phyloP scores from a whole-genome alignment of 2,113 vertebrate species.

The Dromiciops gliroides region DNA sequence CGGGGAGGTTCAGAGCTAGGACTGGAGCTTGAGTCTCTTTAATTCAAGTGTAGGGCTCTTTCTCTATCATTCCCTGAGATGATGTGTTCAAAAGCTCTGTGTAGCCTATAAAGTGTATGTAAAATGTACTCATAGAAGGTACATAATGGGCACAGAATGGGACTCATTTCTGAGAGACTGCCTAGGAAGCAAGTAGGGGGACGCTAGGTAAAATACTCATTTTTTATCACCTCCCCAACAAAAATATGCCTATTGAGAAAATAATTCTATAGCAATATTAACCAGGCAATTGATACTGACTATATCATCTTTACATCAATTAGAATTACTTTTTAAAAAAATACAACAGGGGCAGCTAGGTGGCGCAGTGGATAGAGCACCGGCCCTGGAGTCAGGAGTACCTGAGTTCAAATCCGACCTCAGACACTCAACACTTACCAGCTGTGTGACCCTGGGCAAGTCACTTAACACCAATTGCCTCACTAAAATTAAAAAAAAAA shows the following conservation, averaged over 20 bases:
- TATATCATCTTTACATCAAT: background rate
- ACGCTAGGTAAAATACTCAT: background rate
- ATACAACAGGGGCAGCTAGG: too few relatives aligned
- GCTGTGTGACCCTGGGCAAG: too few relatives aligned
- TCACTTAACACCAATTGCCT: too few relatives aligned
- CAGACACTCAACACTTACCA: too few relatives aligned
- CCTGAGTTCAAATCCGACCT: too few relatives aligned
- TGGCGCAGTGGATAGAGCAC: too few relatives aligned
- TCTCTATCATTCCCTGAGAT: background rate
- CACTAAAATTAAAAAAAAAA: too few relatives aligned
- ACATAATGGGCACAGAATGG: background rate
- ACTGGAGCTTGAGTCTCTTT: too few relatives aligned
- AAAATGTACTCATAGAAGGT: background rate
- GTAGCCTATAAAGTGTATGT: background rate
- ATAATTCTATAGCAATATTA: background rate
- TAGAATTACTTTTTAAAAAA: background rate
- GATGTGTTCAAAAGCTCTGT: background rate
- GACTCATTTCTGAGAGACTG: background rate
- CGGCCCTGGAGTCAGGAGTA: too few relatives aligned
- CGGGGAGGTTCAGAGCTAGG: too few relatives aligned
- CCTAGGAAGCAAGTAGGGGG: background rate
- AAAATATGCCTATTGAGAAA: background rate
- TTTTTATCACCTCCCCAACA: background rate
- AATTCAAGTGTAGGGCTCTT: too few relatives aligned
- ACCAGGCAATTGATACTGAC: background rate